Conservation (phyloP, 2,888 invertebrate genomes). For the Caenorhabditis sp. region DNA sequence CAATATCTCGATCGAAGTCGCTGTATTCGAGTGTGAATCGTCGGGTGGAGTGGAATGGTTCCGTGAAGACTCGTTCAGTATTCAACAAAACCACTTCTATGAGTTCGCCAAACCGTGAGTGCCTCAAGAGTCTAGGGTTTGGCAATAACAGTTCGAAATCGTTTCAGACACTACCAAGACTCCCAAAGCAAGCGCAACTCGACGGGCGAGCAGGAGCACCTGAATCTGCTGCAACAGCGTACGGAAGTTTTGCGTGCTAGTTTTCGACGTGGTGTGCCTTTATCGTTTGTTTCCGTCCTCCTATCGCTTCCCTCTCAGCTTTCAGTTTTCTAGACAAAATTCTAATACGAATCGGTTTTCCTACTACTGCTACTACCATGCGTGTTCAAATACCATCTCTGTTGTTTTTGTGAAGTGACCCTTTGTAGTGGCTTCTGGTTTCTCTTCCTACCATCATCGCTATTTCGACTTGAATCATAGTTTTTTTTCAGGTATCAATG, state of each 20-base stretch:
- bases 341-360: no score
- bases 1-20: slow-evolving; percentile 86
- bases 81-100: slow-evolving; percentile 66
- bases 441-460: no score
- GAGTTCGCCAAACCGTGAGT: slow-evolving; percentile 22
- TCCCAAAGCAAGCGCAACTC: slow-evolving; percentile 19
- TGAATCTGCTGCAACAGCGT: slow-evolving; percentile 56
- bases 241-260: slow-evolving; percentile 59
- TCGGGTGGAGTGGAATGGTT: slow-evolving; percentile 87
- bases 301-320: slow-evolving; percentile 1
- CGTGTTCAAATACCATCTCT: no score
- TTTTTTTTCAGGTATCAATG: slow-evolving; percentile 41
- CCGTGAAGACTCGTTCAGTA: slow-evolving; percentile 77
- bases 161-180: slow-evolving; percentile 22
- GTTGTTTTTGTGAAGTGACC: neutral
- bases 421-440: slow-evolving; percentile 1
- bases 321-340: no score
- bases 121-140: no score
- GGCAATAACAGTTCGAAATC: no score
- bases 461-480: neutral
- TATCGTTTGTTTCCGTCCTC: slow-evolving; percentile 24
- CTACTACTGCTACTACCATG: no score
- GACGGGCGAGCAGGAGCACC: slow-evolving; percentile 31
- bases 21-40: slow-evolving; percentile 99
- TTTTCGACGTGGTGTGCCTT: slow-evolving; percentile 58